Evolutionary conservation across 2,113 vertebrate genomes (phyloP).

Genomic region (Melanostigma gelatinosum): DNA sequence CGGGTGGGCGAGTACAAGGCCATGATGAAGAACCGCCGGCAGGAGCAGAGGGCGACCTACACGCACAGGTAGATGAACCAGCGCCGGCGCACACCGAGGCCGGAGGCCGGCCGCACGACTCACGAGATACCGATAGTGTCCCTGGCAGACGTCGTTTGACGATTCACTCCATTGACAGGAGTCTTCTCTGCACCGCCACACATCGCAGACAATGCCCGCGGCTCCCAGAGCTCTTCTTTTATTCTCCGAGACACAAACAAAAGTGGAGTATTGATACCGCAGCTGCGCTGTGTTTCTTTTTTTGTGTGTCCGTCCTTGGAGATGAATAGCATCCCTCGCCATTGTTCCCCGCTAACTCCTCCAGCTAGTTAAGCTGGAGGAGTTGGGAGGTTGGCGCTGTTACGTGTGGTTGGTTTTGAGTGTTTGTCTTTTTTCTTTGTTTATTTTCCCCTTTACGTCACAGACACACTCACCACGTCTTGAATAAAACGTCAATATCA

Average conservation of each 20-base stretch:
- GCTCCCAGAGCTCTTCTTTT: slow-evolving; percentile 12
- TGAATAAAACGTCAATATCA: background rate
- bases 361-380: slow-evolving; percentile 23
- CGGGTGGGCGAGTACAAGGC: slow-evolving; percentile 99
- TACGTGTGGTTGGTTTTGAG: background rate
- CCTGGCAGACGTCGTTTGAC: slow-evolving; percentile 7
- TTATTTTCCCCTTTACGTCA: background rate
- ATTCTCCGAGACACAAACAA: slow-evolving; percentile 37
- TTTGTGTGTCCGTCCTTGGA: slow-evolving; percentile 13
- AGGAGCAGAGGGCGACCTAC: slow-evolving; percentile 91
- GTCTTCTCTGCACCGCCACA: slow-evolving; percentile 25
- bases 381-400: slow-evolving; percentile 8
- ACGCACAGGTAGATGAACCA: slow-evolving; percentile 84
- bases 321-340: slow-evolving; percentile 36
- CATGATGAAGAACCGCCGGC: slow-evolving; percentile 95
- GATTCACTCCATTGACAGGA: slow-evolving; percentile 14
- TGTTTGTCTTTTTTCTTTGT: background rate
- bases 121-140: background rate
- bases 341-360: slow-evolving; percentile 23
- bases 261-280: slow-evolving; percentile 17
- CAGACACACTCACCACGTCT: background rate
- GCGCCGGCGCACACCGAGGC: too few relatives aligned
- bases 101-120: background rate
- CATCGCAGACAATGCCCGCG: background rate
- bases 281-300: slow-evolving; percentile 3